phyloP scores from a whole-genome alignment of 2,888 invertebrate species.

The Oscheius sp. region DNA sequence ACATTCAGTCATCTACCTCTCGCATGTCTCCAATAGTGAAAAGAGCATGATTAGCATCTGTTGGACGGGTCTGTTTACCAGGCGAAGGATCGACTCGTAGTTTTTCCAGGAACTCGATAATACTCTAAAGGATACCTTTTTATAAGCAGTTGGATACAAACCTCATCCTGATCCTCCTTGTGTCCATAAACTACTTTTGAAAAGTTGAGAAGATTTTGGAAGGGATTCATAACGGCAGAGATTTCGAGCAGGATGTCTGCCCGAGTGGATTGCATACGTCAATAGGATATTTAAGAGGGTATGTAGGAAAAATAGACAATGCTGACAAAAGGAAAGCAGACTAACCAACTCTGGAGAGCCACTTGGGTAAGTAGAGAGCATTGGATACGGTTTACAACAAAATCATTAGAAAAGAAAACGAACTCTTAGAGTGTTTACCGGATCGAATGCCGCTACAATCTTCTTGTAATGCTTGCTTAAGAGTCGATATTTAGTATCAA shows the following conservation, averaged over 20 bases:
- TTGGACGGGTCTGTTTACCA: not conserved
- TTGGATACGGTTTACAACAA: no score
- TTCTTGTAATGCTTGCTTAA: no score
- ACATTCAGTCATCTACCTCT: not conserved
- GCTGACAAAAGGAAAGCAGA: no score
- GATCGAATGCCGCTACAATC: no score
- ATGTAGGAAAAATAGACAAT: no score
- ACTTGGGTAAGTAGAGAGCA: no score
- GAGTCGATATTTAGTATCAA: no score
- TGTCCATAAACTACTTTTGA: not conserved
- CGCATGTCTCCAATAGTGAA: not conserved
- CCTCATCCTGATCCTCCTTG: not conserved
- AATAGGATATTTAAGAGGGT: slow-evolving; percentile 4
- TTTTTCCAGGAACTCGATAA: not conserved
- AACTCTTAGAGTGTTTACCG: no score
- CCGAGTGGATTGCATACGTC: not conserved
- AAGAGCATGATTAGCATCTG: not conserved
- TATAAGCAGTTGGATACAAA: not conserved
- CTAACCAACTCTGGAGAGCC: no score
- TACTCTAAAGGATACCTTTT: not conserved
- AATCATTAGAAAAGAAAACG: no score
- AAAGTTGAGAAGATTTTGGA: slow-evolving; percentile 20
- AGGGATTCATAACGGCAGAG: slow-evolving; percentile 7
- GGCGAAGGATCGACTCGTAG: not conserved
- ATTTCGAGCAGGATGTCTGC: not conserved